Percentiles rank a stretch among this genome's conserved stretches.
These are phyloP conservation scores for Psilanteris sp. DNA, from an alignment of 1,140 invertebrate genomes.

Conservation along the genomic window DNA sequence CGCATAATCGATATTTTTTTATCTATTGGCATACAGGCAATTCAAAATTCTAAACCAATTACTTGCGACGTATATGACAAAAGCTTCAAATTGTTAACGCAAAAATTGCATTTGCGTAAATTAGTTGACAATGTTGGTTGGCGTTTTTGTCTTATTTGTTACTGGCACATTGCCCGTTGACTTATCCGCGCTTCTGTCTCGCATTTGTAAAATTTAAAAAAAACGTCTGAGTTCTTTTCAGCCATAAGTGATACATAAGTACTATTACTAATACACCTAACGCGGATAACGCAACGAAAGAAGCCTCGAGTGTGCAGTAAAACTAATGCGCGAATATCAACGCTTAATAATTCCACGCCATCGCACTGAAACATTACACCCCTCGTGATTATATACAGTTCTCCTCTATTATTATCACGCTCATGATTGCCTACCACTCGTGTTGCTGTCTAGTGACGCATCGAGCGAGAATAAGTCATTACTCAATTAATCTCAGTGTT, in stretches of 20 bases:
- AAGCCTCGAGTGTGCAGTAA: constrained; percentile 3
- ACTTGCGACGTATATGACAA: no score
- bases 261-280: constrained; percentile 7
- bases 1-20: no score
- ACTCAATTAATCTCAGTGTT: constrained; percentile 54
- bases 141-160: no score
- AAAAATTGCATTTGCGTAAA: no score
- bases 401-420: constrained; percentile 48
- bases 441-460: constrained; percentile 51
- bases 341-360: constrained; percentile 49
- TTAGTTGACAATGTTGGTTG: no score
- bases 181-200: no score
- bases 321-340: constrained; percentile 42
- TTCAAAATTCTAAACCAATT: no score
- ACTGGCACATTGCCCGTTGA: no score
- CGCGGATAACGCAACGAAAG: constrained; percentile 13
- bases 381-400: constrained; percentile 29
- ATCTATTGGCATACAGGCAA: no score
- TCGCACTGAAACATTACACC: constrained; percentile 49
- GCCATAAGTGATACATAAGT: constrained; percentile 17
- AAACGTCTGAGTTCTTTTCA: no score
- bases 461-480: constrained; percentile 51
- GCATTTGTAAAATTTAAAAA: no score
- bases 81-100: no score
- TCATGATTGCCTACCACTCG: constrained; percentile 45